A percentile compares a stretch with the other conserved stretches of the same genome.
These are phyloP conservation scores for Phymastichus coffea DNA, from an alignment of 1,140 invertebrate species.

Conservation along the genomic window DNA sequence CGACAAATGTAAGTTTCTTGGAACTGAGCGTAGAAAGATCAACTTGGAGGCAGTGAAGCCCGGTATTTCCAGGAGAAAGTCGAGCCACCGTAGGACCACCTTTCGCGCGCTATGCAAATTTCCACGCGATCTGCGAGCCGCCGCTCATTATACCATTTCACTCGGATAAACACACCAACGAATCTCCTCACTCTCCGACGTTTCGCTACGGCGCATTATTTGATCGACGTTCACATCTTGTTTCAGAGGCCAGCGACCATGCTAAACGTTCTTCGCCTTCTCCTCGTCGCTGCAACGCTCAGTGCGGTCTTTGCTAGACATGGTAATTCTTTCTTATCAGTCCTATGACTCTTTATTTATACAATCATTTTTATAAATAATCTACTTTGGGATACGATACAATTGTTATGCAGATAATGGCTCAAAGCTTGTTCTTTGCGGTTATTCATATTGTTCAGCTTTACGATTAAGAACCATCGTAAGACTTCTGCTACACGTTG, in stretches of 20 bases:
- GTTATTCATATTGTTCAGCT: no score
- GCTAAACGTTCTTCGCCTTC: not conserved
- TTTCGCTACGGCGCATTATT: no score
- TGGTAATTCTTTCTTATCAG: no score
- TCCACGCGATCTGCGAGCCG: not conserved
- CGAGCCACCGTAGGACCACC: not conserved
- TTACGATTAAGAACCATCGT: no score
- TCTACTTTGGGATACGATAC: no score
- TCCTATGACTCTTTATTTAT: no score
- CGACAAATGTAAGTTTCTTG: no score
- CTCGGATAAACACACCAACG: not conserved
- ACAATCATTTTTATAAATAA: no score
- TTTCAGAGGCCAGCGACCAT: not conserved
- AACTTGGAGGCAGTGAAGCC: constrained; percentile 19
- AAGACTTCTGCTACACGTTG: no score
- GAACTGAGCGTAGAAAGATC: not conserved
- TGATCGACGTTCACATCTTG: no score
- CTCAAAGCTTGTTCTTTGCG: no score
- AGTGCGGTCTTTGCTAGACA: not conserved
- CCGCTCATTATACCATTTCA: not conserved
- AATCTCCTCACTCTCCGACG: not conserved
- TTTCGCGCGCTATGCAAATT: constrained; percentile 12
- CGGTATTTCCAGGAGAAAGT: constrained; percentile 48
- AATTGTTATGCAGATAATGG: no score
- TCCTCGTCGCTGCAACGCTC: not conserved